Percentiles rank a stretch among this genome's conserved stretches.
These are phyloP conservation scores for Drosophila hamatofila DNA, from an alignment of 2,888 invertebrate genomes.

Conservation along the genomic window DNA sequence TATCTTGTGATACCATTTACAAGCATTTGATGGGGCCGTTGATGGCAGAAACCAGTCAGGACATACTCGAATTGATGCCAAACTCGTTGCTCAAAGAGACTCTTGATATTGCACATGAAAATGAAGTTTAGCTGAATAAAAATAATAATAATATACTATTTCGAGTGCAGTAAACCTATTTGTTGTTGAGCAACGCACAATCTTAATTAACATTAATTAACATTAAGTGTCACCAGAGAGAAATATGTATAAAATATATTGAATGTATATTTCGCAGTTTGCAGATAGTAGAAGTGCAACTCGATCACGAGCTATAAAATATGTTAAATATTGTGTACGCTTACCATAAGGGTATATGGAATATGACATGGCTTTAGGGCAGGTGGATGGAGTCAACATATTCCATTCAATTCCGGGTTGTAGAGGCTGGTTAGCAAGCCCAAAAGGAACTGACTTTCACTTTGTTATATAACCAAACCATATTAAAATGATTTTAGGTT, in stretches of 20 bases:
- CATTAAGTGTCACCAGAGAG: conserved; percentile 14
- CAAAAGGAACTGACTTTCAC: conserved; percentile 28
- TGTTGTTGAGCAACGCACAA: conserved; percentile 6
- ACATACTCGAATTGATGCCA: not conserved
- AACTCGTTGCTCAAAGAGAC: not conserved
- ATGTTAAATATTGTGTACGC: conserved; percentile 39
- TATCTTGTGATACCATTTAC: not conserved
- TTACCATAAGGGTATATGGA: not conserved
- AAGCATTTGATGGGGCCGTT: not conserved
- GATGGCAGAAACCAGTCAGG: conserved; percentile 7
- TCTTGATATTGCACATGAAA: too few relatives aligned
- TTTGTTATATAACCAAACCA: not conserved
- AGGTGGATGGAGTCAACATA: not conserved
- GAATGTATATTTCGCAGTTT: not conserved
- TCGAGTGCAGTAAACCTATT: not conserved
- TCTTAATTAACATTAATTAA: not conserved
- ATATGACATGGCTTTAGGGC: not conserved
- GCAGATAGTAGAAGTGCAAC: conserved; percentile 45
- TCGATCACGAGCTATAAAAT: conserved; percentile 53
- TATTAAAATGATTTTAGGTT: not conserved
- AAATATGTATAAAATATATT: not conserved
- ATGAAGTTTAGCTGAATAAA: not conserved
- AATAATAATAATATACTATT: not conserved
- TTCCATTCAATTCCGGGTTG: not conserved
- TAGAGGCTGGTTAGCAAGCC: not conserved